Base-by-base conservation (phyloP, 1,140 invertebrate genomes). In the Phocides pigmalion region DNA sequence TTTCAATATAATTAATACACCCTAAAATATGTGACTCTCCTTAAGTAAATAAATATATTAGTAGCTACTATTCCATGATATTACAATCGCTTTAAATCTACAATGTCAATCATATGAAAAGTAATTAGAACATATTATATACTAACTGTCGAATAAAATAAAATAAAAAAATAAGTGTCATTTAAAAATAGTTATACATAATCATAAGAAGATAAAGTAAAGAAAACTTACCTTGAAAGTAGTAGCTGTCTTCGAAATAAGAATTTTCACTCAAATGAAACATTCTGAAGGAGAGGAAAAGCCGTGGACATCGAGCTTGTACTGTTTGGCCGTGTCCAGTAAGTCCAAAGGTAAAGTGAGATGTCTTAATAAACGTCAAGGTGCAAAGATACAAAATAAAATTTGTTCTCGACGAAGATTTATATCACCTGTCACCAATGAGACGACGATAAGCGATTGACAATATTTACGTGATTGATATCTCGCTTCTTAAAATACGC, bases 161-260 rank as follows among this genome's bases (percentile, higher is more conserved):
- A 8, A 28, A 8, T 8, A 28, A 8, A 8, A 28, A 28, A 28
- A 28, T 28, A 28, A 28, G 0, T 4, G n/a, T 54, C 62, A 22
- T 14, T 15, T 6, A 20, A n/a, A n/a, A 42, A 17, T 28, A 59
- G 25, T 50, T 39, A 39, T 54, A 54, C 51, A 50, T 42, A 56
- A 58, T 37, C 19, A 32, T 65, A 69, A 65, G 44, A 49, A 66
- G 68, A 76, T 64, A 69, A 67, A 71, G 32, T 74, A 77, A 50
- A 77, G 53, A 76, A 61, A 42, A 81, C 84, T 87, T 85, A 87
- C 84, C 84, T 87, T 85, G 41, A 53, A 59, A 59, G 61, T 11
- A 35, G 62, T 72, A 66, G 53, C 44, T 37, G 56, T 68, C 74
- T 41, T 70, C 76, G 69, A 71, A 80, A 70, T 74, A 75, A 76